These are phyloP conservation scores for Geothlypis trichas DNA, from an alignment of 2,113 vertebrate species.

Conservation along the genomic window DNA sequence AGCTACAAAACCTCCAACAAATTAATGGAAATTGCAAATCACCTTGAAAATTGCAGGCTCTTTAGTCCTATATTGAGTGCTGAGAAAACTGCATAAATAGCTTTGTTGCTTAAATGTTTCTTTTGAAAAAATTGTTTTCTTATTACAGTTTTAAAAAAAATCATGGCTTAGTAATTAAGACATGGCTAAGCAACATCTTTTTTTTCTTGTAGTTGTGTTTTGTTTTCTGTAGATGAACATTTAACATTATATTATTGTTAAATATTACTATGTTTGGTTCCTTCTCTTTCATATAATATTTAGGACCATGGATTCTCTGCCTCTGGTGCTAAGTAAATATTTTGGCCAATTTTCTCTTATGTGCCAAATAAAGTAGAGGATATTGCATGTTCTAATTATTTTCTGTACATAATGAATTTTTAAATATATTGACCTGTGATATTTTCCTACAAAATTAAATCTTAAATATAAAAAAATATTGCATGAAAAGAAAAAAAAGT, in stretches of 20 bases:
- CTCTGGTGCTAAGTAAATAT: neutral
- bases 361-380: neutral
- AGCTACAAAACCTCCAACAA: slow-evolving; percentile 57
- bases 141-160: neutral
- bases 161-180: neutral
- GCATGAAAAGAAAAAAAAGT: neutral
- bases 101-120: slow-evolving; percentile 3
- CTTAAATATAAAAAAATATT: neutral
- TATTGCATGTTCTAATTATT: neutral
- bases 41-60: slow-evolving; percentile 65
- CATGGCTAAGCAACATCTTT: neutral
- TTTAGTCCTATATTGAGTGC: slow-evolving; percentile 19
- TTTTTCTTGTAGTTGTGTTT: neutral
- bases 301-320: neutral
- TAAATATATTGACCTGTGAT: fast-evolving
- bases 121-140: slow-evolving; percentile 1
- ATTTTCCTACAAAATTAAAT: neutral
- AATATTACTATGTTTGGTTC: neutral
- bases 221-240: neutral
- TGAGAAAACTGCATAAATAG: slow-evolving; percentile 35
- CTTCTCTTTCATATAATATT: neutral
- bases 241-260: neutral
- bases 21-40: slow-evolving; percentile 65
- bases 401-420: neutral
- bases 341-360: neutral